phyloP scores from a whole-genome alignment of 2,113 vertebrate species.

The Hydrolagus affinis region DNA sequence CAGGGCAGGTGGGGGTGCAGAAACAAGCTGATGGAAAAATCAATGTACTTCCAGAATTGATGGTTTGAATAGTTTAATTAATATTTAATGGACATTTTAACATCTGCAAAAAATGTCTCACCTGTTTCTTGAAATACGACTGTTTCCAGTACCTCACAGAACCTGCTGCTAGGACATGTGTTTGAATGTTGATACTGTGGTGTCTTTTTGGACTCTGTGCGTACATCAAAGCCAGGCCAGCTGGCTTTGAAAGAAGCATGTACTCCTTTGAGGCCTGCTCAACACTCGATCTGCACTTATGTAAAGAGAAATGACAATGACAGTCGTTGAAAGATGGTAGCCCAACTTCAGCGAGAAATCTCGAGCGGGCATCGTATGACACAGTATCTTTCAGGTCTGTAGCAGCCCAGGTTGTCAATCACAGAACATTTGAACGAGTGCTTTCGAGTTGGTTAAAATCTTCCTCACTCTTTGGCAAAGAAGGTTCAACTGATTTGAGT shows the following conservation, averaged over 20 bases:
- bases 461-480: neutral
- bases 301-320: slow-evolving; percentile 56
- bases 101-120: slow-evolving; percentile 51
- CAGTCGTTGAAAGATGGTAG: slow-evolving; percentile 57
- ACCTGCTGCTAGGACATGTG: slow-evolving; percentile 45
- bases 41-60: too few species aligned
- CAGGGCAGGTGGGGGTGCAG: too few species aligned
- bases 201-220: neutral
- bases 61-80: too few species aligned
- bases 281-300: slow-evolving; percentile 59
- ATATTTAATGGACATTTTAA: neutral
- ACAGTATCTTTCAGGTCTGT: slow-evolving; percentile 48
- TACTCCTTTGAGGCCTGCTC: slow-evolving; percentile 61
- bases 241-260: slow-evolving; percentile 63
- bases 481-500: neutral
- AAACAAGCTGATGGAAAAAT: too few species aligned
- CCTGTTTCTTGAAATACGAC: slow-evolving; percentile 50
- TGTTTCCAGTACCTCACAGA: slow-evolving; percentile 50
- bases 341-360: slow-evolving; percentile 58
- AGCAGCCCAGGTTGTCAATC: slow-evolving; percentile 61
- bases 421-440: slow-evolving; percentile 33
- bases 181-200: slow-evolving; percentile 31
- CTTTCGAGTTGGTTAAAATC: neutral
- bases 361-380: slow-evolving; percentile 51
- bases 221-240: slow-evolving; percentile 63